A percentile compares a stretch with the other conserved stretches of the same genome.
phyloP scores from a whole-genome alignment of 2,797 vertebrate species.

The Lycodopsis pacificus region DNA sequence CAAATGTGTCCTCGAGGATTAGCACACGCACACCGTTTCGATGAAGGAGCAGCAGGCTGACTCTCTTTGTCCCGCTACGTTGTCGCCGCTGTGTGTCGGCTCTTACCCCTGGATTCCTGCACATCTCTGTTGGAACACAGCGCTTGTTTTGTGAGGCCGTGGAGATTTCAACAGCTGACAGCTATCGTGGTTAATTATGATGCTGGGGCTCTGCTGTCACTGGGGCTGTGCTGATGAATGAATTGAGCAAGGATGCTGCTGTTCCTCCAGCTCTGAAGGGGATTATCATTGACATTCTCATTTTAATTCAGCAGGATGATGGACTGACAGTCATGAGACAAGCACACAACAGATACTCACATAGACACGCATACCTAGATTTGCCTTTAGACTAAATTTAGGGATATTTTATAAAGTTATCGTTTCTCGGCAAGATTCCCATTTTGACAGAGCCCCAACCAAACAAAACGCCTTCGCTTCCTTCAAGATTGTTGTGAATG shows the following conservation, averaged over 20 bases:
- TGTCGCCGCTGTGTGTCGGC: neutral
- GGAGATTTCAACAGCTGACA: conserved; percentile 50
- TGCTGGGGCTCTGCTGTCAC: conserved; percentile 52
- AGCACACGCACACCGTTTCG: neutral
- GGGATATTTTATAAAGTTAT: neutral
- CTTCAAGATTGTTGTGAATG: neutral
- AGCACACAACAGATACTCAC: neutral
- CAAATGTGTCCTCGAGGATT: conserved; percentile 3
- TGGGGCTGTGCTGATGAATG: conserved; percentile 47
- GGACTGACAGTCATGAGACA: conserved; percentile 6
- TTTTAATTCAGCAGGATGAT: conserved; percentile 32
- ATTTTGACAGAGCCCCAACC: neutral
- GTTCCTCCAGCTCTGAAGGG: conserved; percentile 33
- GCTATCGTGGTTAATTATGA: conserved; percentile 61
- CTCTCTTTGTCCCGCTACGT: conserved; percentile 7
- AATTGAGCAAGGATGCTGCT: conserved; percentile 38
- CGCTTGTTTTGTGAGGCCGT: conserved; percentile 41
- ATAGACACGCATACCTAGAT: neutral
- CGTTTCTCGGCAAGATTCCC: neutral
- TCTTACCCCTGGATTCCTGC: conserved; percentile 33
- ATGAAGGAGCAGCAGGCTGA: neutral
- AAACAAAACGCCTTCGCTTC: neutral
- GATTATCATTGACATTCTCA: conserved; percentile 43
- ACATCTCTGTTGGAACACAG: conserved; percentile 44
- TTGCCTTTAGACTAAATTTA: neutral